Conservation (phyloP, 2,797 vertebrate genomes). For the Poecilia wingei region DNA sequence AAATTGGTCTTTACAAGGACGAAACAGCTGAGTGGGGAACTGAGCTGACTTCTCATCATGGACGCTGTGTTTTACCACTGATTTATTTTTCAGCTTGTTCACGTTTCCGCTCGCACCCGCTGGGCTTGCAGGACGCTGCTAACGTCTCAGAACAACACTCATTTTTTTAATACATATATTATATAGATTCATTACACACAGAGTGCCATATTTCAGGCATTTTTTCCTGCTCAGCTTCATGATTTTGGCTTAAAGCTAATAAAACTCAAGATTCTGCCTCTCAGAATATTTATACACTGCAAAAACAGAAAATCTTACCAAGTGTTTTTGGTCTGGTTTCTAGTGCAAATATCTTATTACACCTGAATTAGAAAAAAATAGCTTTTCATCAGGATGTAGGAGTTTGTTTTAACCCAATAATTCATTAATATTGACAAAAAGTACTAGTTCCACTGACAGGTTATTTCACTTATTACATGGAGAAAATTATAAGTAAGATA, state of each 20-base stretch:
- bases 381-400: too few species aligned
- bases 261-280: background rate
- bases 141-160: background rate
- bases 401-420: too few species aligned
- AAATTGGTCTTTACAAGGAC: conserved; percentile 57
- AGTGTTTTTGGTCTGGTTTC: too few species aligned
- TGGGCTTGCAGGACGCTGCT: background rate
- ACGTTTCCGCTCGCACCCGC: background rate
- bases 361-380: too few species aligned
- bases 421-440: too few species aligned
- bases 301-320: too few species aligned
- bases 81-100: conserved; percentile 35
- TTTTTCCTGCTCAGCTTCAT: background rate
- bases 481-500: too few species aligned
- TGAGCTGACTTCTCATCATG: conserved; percentile 47
- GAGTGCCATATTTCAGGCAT: background rate
- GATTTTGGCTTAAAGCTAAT: background rate
- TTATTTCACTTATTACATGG: too few species aligned
- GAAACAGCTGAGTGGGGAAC: conserved; percentile 33
- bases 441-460: too few species aligned
- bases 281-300: too few species aligned
- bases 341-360: too few species aligned
- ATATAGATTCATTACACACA: conserved; percentile 3
- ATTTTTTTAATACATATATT: background rate
- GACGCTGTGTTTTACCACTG: conserved; percentile 38